Evolutionary conservation across 2,888 invertebrate genomes (phyloP), one percentile per base, ranked within the genome.

Genomic region (Lasioglossum lativentre): DNA sequence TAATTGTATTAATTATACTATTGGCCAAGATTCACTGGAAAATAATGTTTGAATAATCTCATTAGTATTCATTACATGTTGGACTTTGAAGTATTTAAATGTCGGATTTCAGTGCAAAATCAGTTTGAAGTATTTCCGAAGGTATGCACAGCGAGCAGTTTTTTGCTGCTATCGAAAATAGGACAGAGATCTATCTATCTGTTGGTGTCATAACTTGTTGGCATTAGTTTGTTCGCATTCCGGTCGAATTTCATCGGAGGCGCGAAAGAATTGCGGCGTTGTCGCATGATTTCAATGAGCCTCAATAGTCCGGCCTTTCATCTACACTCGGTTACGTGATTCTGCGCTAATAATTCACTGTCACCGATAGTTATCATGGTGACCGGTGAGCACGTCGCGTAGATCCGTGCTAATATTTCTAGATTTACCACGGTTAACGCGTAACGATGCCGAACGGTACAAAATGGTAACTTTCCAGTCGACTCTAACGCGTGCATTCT

Each of bases 221-320:
- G 82, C 88, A 90, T 93, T 91, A 90, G 90, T 91, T 93, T 83
- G 92, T 84, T 90, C 90, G 90, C 91, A 90, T 91, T 93, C 87
- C 90, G 89, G 90, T 90, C 86, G 88, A 88, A 88, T 90, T 86
- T 80, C 81, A 82, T 81, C 72, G 80, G 74, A 66, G 80, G 80
- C 77, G 81, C 75, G 40, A 38, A 86, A 70, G 78, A 74, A 77
- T 80, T 75, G 75, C 59, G 70, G n/a, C 70, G 70, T 70, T 38
- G 70, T 70, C 83, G 82, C 78, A 76, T 68, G 78, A 80, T 90
- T 88, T 79, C 79, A 86, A 85, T 78, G 83, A 86, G 72, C 87
- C 83, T 89, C 86, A 80, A 88, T 87, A 85, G 86, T 79, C 78
- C 78, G 66, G 75, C 40, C 85, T 85, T 86, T 86, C 88, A 80